Base-by-base conservation (phyloP, 92 coral and sea anemone genomes). In the Blastomussa wellsi region DNA sequence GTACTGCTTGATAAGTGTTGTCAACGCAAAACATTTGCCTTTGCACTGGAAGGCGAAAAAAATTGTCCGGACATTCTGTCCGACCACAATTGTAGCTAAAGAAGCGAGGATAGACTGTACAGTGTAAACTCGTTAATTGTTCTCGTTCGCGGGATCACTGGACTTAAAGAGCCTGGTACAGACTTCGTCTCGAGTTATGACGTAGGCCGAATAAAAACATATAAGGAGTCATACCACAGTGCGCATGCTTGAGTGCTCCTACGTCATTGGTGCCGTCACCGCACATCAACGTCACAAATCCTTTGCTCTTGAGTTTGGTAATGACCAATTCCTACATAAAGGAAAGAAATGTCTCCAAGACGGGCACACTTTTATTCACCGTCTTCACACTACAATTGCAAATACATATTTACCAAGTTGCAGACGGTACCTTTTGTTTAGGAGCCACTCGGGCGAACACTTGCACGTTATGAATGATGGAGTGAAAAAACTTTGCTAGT, bases 251-350 rank as follows among this genome's bases (percentile, higher is more conserved):
- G 47, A 96, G 95, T 75, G 99, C 99, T 76, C 99, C 99, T 7
- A 96, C 99, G 75, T 96, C 99, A 81, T 96, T 96, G 29, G 99
- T 96, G 7, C 99, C 99, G 72, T 96, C 99, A 55, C 99, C 99
- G 76, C 99, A 96, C 99, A 96, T 96, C 11, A 96, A 86, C 7
- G 99, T 96, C 32, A 94, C 92, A 81, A 90, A 96, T 15, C 99
- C 99, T 80, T 89, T 93, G 78, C 98, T 91, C 88, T 96, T 96
- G 9, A 96, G 92, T 72, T 88, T 94, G 24, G 99, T 96, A 31
- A 96, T 86, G 11, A 96, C 99, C 32, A 94, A 86, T 79, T 96
- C 99, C 99, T 96, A 72, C 32, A 48, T 31, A 29, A 48, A 26
- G 20, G 1, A 65, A 39, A 41, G 0, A 39, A 20, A 42, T 4